phyloP scores from a whole-genome alignment of 2,888 invertebrate genomes.

The Oasisia sp. region DNA sequence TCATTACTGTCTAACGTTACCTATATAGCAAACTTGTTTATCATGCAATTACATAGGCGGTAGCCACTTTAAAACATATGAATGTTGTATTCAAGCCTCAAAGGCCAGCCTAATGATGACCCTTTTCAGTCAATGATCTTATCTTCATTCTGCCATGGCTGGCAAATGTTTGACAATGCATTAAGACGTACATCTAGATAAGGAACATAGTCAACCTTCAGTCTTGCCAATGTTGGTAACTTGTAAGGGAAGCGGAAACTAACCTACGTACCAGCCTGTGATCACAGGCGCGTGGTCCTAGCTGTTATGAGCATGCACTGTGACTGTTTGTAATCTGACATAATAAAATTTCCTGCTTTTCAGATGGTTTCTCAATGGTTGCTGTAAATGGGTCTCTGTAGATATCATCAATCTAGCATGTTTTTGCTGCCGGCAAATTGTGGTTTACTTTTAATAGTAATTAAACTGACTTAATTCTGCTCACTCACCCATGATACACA shows the following conservation, averaged over 20 bases:
- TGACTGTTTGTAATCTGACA: neutral
- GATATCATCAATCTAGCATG: too few relatives aligned
- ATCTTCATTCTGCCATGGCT: neutral
- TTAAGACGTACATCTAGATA: neutral
- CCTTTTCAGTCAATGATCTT: neutral
- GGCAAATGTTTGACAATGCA: neutral
- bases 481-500: too few relatives aligned
- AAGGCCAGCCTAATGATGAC: neutral
- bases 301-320: neutral
- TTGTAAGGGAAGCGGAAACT: too few relatives aligned
- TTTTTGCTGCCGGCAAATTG: too few relatives aligned
- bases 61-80: neutral
- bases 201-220: neutral
- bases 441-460: too few relatives aligned
- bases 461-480: too few relatives aligned
- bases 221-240: neutral
- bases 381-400: too few relatives aligned
- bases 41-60: neutral
- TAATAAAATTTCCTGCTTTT: too few relatives aligned
- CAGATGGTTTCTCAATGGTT: too few relatives aligned
- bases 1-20: too few relatives aligned
- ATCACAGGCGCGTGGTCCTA: neutral
- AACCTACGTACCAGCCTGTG: too few relatives aligned
- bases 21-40: neutral
- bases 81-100: neutral